Evolutionary conservation across 2,888 invertebrate genomes (phyloP).

Genomic region (Acrocyrtus sp.): DNA sequence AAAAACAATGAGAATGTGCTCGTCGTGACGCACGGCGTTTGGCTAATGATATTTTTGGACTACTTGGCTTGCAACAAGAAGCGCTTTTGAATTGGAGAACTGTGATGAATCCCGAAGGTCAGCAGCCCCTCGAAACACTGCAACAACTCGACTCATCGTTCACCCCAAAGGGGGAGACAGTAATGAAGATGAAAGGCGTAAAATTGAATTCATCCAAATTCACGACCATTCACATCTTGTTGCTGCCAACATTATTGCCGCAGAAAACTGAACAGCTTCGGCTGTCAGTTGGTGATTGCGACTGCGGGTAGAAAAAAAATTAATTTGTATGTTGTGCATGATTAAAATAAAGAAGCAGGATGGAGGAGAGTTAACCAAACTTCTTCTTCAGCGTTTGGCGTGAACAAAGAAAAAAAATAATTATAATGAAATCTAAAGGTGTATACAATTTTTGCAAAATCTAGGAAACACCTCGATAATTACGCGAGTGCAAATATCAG

Average conservation of each 20-base stretch:
- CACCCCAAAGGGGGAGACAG: slow-evolving; percentile 20
- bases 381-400: too few relatives aligned
- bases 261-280: too few relatives aligned
- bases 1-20: slow-evolving; percentile 52
- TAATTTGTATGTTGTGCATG: too few relatives aligned
- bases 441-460: too few relatives aligned
- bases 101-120: slow-evolving; percentile 31
- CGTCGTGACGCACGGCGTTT: slow-evolving; percentile 58
- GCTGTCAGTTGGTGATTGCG: too few relatives aligned
- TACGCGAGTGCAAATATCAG: too few relatives aligned
- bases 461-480: too few relatives aligned
- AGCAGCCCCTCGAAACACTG: slow-evolving; percentile 52
- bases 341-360: too few relatives aligned
- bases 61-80: slow-evolving; percentile 27
- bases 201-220: slow-evolving; percentile 36
- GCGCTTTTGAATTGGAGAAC: slow-evolving; percentile 41
- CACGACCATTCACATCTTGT: slow-evolving; percentile 46
- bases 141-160: slow-evolving; percentile 46
- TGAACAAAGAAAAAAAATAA: too few relatives aligned
- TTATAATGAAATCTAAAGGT: too few relatives aligned
- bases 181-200: slow-evolving; percentile 27
- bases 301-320: too few relatives aligned
- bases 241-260: slow-evolving; percentile 22
- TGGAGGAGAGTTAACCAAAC: too few relatives aligned
- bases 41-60: slow-evolving; percentile 59